Base-by-base conservation (phyloP, 2,797 vertebrate genomes). In the Phaenicophaeus curvirostris region DNA sequence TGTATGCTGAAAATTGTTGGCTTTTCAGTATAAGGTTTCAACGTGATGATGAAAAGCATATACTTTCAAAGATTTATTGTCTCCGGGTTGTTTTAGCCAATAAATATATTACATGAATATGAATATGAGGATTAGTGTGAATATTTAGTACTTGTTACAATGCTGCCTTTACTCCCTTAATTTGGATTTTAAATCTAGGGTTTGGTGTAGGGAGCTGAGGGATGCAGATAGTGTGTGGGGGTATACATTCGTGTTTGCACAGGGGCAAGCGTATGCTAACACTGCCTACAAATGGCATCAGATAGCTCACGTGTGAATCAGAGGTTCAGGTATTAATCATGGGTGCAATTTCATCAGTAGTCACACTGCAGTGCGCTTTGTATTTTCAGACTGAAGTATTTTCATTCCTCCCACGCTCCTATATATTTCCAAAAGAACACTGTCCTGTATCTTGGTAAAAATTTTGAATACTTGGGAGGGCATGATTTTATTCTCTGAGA, bases 361-460 rank as follows among this genome's bases (percentile, higher is more conserved):
- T 33, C 35, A 30, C 1, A 1, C 44, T 58, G 37, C 66, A 68
- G 19, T 54, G 25, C n/a, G 19, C 37, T 66, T 89, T 59, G 12
- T 67, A 46, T 84, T 91, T 92, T 85, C n/a, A 12, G 13, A 48
- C 37, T 94, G 46, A 92, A 78, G 61, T 57, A 59, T 73, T 96
- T 87, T 67, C 19, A 27, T 67, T 93, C 30, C 28, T 74, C 11
- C 33, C 13, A 37, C 3, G 0, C 35, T 86, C 2, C 85, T 0
- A 0, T 68, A 31, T 37, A 23, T 83, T 94, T 92, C 73, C 46
- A 48, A 63, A 85, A 72, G 13, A 46, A 25, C 20, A 27, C 19
- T 19, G 57, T 15, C 53, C n/a, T 78, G 25, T 48, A 37, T 61
- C 66, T 73, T 65, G 16, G 23, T 72, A 51, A 85, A 82, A 90